Evolutionary conservation across 92 coral and sea anemone species (phyloP).

Genomic region (Zoanthus solanderi): DNA sequence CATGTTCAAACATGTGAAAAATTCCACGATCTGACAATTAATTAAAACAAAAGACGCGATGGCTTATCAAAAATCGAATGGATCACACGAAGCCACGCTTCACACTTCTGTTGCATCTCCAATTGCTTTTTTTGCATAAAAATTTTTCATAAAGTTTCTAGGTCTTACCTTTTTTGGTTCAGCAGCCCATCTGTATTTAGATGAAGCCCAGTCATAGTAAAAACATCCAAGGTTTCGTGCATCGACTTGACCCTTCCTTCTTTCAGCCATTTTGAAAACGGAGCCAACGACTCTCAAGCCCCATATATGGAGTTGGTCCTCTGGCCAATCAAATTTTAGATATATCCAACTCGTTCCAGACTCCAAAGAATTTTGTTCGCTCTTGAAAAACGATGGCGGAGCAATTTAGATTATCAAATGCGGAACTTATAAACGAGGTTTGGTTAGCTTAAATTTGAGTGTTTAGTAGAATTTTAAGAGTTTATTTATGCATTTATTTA

Average conservation of each 20-base stretch:
- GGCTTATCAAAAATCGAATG: constrained; percentile 25
- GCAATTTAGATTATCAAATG: constrained; percentile 64
- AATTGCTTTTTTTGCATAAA: background rate
- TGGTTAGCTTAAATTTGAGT: background rate
- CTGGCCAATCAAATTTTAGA: constrained; percentile 36
- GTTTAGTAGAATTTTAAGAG: background rate
- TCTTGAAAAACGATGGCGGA: constrained; percentile 73
- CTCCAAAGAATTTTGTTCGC: constrained; percentile 36
- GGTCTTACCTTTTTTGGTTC: constrained; percentile 36
- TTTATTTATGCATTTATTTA: background rate
- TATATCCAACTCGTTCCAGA: constrained; percentile 35
- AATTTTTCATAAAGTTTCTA: background rate
- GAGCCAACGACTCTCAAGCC: constrained; percentile 39
- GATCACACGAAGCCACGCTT: too few relatives aligned
- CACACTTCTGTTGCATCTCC: background rate
- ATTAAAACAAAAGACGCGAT: constrained; percentile 27
- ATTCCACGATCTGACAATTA: background rate
- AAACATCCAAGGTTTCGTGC: constrained; percentile 74
- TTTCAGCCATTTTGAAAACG: constrained; percentile 89
- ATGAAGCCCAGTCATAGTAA: constrained; percentile 89
- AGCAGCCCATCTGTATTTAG: constrained; percentile 86
- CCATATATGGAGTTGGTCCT: constrained; percentile 65
- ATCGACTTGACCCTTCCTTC: constrained; percentile 60
- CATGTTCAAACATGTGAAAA: background rate
- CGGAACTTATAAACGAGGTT: constrained; percentile 87